Evolutionary conservation across 2,113 vertebrate species (phyloP), one percentile per base, ranked within the genome.

Genomic region (Neoarius graeffei): DNA sequence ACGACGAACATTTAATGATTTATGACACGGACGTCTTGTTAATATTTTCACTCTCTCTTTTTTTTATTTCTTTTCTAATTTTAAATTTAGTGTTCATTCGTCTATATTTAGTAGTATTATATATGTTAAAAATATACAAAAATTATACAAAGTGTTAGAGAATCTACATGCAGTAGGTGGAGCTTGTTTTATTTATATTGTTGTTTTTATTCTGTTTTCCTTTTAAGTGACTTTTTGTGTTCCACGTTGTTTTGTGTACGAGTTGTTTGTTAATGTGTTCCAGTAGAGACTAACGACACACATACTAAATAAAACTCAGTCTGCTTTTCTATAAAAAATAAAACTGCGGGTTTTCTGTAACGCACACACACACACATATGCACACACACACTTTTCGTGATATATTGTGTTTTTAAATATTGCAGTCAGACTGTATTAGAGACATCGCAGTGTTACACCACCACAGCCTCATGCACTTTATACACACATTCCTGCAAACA

Each of bases 301-400:
- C 85, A 91, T 71, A 90, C 93, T 91, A 93, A 96, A 96, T 96
- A 95, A 95, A 96, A 90, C 92, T 91, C 52, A 86, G 89, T 90
- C 88, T 92, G 90, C 91, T 92, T 92, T 91, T 87, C 89, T 73
- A 88, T 76, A 86, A 89, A 82, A 86, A 57, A 59, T 62, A 69
- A 82, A 69, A 13, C 19, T 54, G 57, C 48, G 60, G 52, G 27
- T 7, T 23, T 80, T 13, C 20, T 50, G 74, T 76, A 19, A 50
- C n/a, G n/a, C n/a, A n/a, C 69, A 64, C 84, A 76, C 82, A 52
- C 25, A 69, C 64, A 69, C 15, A 80, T 3, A n/a, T n/a, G n/a
- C n/a, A n/a, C n/a, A n/a, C n/a, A n/a, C n/a, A n/a, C n/a, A n/a
- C n/a, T 42, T 42, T 42, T 42, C 3, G 42, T 3, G 66, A 27